Percentiles rank a stretch among this genome's conserved stretches.
Conservation (phyloP, 1,140 invertebrate species). For the Manduca sexta region DNA sequence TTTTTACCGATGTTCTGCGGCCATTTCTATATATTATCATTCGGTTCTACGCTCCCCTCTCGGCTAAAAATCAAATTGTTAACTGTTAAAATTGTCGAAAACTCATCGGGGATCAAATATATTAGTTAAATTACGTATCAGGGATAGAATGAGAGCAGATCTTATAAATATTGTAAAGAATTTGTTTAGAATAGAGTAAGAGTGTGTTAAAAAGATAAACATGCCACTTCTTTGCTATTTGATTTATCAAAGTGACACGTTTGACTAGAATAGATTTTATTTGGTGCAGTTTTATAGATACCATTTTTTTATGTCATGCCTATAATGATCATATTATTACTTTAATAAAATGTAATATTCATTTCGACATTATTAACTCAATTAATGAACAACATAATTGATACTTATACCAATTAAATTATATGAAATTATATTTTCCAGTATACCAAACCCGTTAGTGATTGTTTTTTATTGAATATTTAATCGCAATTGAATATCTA, state of each 20-base stretch:
- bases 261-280: conserved; percentile 17
- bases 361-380: too few species aligned
- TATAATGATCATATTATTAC: neutral
- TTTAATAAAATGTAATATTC: conserved; percentile 6
- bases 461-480: too few species aligned
- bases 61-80: conserved; percentile 71
- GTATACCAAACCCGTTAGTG: too few species aligned
- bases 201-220: conserved; percentile 24
- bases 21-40: conserved; percentile 61
- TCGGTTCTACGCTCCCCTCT: conserved; percentile 67
- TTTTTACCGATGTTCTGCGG: conserved; percentile 61
- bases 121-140: conserved; percentile 6
- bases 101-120: conserved; percentile 10
- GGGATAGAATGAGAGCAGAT: conserved; percentile 13
- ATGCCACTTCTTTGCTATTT: conserved; percentile 11
- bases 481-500: too few species aligned
- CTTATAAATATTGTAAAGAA: neutral
- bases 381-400: too few species aligned
- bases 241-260: conserved; percentile 14
- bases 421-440: too few species aligned
- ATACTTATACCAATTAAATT: too few species aligned
- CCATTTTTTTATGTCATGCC: neutral
- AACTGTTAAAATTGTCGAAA: conserved; percentile 32
- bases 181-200: conserved; percentile 18
- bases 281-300: conserved; percentile 31